phyloP scores from a whole-genome alignment of 2,797 vertebrate species.

The Sebastes steindachneri region DNA sequence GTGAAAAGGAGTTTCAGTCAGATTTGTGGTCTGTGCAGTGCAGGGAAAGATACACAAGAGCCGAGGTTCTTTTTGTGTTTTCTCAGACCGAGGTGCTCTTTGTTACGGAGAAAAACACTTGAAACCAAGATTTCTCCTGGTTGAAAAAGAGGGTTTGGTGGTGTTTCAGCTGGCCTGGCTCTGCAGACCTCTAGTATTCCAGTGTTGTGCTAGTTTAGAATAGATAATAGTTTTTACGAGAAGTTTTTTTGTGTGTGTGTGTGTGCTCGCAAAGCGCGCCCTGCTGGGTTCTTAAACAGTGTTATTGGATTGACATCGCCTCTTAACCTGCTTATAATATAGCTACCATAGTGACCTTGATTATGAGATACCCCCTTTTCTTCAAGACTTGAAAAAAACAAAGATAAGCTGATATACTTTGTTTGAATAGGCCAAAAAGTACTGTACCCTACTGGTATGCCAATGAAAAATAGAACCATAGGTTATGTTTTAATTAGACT shows the following conservation, averaged over 20 bases:
- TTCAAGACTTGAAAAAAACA: too few species aligned
- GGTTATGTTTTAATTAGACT: background rate
- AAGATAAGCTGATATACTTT: too few species aligned
- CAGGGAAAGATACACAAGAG: slow-evolving; percentile 6
- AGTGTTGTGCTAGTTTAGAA: background rate
- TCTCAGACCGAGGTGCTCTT: background rate
- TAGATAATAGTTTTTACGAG: too few species aligned
- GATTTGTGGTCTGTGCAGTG: background rate
- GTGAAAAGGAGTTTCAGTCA: slow-evolving; percentile 1
- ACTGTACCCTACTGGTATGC: background rate
- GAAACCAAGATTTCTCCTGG: background rate
- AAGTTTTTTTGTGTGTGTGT: too few species aligned
- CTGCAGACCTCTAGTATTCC: background rate
- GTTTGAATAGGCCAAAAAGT: too few species aligned
- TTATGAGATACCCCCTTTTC: background rate
- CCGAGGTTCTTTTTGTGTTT: background rate
- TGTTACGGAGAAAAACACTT: background rate
- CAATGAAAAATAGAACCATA: background rate
- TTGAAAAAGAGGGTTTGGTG: background rate
- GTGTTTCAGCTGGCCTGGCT: background rate
- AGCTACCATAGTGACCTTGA: too few species aligned
- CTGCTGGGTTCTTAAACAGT: too few species aligned
- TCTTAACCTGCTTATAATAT: background rate
- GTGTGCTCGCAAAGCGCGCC: too few species aligned
- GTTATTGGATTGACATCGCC: background rate